Evolutionary conservation across 2,113 vertebrate species (phyloP), one percentile per base, ranked within the genome.

Genomic region (Ceyx melanurus): DNA sequence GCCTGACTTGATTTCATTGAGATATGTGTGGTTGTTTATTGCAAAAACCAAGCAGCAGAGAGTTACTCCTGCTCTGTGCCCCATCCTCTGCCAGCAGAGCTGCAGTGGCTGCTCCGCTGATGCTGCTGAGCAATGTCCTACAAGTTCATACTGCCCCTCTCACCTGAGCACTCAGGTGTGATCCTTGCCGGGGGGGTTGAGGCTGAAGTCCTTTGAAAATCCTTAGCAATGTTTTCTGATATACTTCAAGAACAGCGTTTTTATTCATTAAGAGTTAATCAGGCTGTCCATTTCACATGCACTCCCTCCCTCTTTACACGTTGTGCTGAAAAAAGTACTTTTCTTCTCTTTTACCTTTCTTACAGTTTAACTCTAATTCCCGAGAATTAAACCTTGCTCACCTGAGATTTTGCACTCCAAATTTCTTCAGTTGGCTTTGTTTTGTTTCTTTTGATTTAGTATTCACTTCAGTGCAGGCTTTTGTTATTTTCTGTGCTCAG

Each of bases 121-220:
- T 4, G 0, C 0, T 11, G 10, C 72, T 25, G 62, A 51, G 25
- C 25, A 51, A 15, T 15, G 1, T 22, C 67, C 70, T 56, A 4
- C 1, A 22, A 16, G 11, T 1, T 26, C 31, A 0, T 5, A 13
- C 2, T 6, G 0, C 37, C 4, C 40, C 17, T 0, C 62, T 61
- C 66, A 33, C 31, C 56, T 8, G 18, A 43, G 35, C 65, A 5
- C 26, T 33, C 8, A 0, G 6, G 50, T 5, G 8, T 9, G 37
- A 35, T 31, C 15, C n/a, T n/a, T n/a, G n/a, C n/a, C n/a, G 0
- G 11, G 0, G 11, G 19, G 10, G 12, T n/a, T n/a, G 12, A 13
- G 7, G 1, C 16, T 1, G 1, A 2, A 56, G 20, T 48, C 64
- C 35, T 91, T 16, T 20, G 46, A 23, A 81, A 65, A 42, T 5